These are phyloP conservation scores for Parus major DNA, from an alignment of 2,113 vertebrate genomes.

Conservation along the genomic window DNA sequence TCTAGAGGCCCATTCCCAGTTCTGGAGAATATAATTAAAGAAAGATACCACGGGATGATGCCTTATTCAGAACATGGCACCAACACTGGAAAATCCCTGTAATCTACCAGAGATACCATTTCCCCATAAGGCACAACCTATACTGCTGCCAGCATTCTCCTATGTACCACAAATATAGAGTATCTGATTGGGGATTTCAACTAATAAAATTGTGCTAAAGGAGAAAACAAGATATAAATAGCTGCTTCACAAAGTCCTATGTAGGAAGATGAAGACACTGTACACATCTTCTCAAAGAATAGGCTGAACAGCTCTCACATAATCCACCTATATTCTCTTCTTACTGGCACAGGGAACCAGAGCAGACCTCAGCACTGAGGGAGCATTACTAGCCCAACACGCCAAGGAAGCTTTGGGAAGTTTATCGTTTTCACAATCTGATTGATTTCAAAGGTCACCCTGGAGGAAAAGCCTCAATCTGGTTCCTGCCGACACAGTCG, in stretches of 20 bases:
- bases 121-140: background rate
- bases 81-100: background rate
- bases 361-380: background rate
- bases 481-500: background rate
- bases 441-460: conserved; percentile 49
- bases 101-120: background rate
- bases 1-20: background rate
- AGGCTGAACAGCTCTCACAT: background rate
- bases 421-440: background rate
- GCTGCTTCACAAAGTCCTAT: background rate
- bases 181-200: background rate
- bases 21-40: background rate
- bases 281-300: fast-evolving
- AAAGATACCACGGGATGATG: background rate
- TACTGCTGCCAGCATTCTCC: background rate
- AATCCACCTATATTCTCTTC: background rate
- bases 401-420: background rate
- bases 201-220: background rate
- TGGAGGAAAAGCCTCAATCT: conserved; percentile 32
- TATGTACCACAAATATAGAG: background rate
- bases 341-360: background rate
- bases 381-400: background rate
- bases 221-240: background rate
- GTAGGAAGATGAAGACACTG: background rate
- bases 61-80: background rate